Evolutionary conservation across 2,888 invertebrate genomes (phyloP), one percentile per base, ranked within the genome.

Genomic region (Leptinotarsa tumamoca): DNA sequence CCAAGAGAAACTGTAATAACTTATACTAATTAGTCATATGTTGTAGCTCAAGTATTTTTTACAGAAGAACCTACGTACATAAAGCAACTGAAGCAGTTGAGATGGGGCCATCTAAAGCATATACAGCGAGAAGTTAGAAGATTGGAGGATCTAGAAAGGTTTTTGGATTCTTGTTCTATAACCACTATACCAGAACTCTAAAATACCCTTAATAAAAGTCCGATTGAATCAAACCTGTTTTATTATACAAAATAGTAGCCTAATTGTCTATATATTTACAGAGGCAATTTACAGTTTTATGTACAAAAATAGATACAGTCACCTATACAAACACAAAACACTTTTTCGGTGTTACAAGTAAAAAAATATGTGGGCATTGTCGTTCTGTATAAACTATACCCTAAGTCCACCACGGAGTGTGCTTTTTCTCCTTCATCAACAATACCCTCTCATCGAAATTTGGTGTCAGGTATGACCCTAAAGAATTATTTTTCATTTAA

Each of bases 31-130:
- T 52, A 52, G 15, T 52, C n/a, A 52, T 52, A 15, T 15, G 23
- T 61, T 61, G 27, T 23, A 27, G 27, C 27, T 4, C 3, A 63
- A 14, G 52, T 72, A 23, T 73, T 5, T 71, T 73, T 69, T 73
- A 18, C 68, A 78, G 74, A 82, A 73, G 82, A 82, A 17, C 80
- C 79, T 10, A 74, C 85, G 14, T 89, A 86, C 76, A 85, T 89
- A 27, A 89, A 88, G 78, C 89, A 89, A 75, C 79, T 90, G 74
- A 88, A 88, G 75, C 86, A 87, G 69, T 82, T 89, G 54, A 85
- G 90, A n/a, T 89, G 88, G 89, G 86, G 88, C 15, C 89, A 89
- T 75, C 82, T 90, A 79, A 87, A 87, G 73, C 89, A 89, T 78
- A 90, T 90, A 74, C 89, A 89, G 79, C 85, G 87, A 4, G 89